Evolutionary conservation across 2,113 vertebrate genomes (phyloP), one percentile per base, ranked within the genome.

Genomic region (Garra rufa): DNA sequence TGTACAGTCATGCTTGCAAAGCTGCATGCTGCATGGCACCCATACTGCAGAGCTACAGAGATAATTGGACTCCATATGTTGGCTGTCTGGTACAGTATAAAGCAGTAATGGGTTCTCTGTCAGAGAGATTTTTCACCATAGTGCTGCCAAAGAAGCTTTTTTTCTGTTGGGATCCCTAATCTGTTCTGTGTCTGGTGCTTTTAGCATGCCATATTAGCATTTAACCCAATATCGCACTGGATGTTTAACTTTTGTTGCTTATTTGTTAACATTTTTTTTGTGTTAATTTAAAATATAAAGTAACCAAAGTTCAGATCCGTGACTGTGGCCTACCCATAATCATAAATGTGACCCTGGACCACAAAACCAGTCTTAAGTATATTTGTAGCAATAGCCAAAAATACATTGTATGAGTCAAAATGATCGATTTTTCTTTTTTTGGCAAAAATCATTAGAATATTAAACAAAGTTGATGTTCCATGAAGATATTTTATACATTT

Each of bases 21-120:
- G 43, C 82, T 44, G 81, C 44, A 30, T 79, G 57, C 28, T 83
- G 21, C 52, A 76, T 74, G 34, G 43, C 34, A 55, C 44, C n/a
- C 73, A 48, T 76, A 38, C 73, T 76, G 77, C 38, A 71, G 19
- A 81, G 48, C 74, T 81, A 63, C 78, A 76, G 52, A 84, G 63
- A 63, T 81, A 83, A 84, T 81, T 46, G 34, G 67, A 48, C 76
- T 73, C 69, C 21, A 67, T 74, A 74, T 86, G 74, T 70, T 75
- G 55, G 57, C 43, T 83, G 85, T 85, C 75, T 78, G 67, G n/a
- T 61, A 48, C 30, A 74, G 38, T 67, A 70, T 79, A 50, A 78
- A 76, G 80, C 30, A 80, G 81, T 73, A 30, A 80, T 43, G 43
- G 41, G 21, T 11, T 80, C 57, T 59, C 59, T 55, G 55, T 57